phyloP scores from a whole-genome alignment of 2,113 vertebrate species.

The Grantiella picta region DNA sequence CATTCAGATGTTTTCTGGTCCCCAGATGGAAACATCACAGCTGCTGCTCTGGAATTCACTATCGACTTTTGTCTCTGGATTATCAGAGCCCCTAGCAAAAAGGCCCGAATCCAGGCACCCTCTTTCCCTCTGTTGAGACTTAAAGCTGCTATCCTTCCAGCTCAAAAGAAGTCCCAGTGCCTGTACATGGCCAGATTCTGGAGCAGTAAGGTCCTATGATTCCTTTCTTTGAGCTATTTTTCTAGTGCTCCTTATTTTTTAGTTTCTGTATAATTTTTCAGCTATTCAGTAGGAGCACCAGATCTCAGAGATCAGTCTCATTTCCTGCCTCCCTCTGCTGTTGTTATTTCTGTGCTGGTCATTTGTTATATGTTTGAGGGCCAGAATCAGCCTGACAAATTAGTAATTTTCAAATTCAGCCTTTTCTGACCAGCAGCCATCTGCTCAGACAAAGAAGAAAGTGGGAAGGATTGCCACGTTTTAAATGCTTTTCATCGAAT shows the following conservation, averaged over 20 bases:
- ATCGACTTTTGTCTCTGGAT: constrained; percentile 63
- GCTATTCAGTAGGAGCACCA: neutral
- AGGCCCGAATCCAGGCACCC: constrained; percentile 15
- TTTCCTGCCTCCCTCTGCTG: neutral
- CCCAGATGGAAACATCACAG: constrained; percentile 68
- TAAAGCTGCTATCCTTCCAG: neutral
- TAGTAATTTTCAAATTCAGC: neutral
- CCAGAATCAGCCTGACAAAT: neutral
- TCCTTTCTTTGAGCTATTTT: neutral
- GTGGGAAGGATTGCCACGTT: neutral
- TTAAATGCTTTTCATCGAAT: constrained; percentile 40
- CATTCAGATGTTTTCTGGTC: constrained; percentile 70
- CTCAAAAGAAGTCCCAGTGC: neutral
- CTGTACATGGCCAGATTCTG: neutral
- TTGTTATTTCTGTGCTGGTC: neutral
- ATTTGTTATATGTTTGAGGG: neutral
- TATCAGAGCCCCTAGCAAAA: constrained; percentile 47
- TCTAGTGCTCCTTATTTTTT: neutral
- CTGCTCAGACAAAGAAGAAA: constrained; percentile 40
- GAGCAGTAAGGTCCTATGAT: neutral
- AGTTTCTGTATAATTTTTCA: neutral
- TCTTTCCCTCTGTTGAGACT: neutral
- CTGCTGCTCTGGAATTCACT: constrained; percentile 64
- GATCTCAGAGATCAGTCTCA: neutral
- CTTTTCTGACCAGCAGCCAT: constrained; percentile 35